Base-by-base conservation (phyloP, 2,888 invertebrate genomes). In the Tethea ocularis region DNA sequence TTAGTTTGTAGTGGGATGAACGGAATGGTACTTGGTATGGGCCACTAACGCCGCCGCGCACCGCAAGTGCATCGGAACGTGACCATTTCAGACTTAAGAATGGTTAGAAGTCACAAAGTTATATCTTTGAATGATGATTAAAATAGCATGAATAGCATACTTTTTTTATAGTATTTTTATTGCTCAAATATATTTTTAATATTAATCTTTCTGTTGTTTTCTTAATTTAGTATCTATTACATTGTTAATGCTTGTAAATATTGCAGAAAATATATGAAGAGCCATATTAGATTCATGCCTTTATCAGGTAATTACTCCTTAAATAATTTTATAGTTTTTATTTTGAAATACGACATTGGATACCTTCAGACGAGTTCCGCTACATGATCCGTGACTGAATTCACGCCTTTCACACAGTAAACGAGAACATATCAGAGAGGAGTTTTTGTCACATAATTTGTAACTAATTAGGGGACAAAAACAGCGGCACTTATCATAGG, bases 371-470 rank as follows among this genome's bases (percentile, higher is more conserved):
- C 46, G 20, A 20, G 46, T 20, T 20, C 17, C 17, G 52, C 26
- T 13, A n/a, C n/a, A 24, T 52, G 24, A 26, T 52, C 52, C 52
- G 52, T 52, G 54, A 54, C 20, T 13, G 20, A 17, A 20, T 33
- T 54, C 17, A 54, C 54, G 54, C 33, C 33, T 22, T 33, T 33
- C 54, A 54, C 33, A 54, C 54, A n/a, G 46, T 20, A 46, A 54
- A 54, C 52, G 36, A 51, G 33, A 22, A 29, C 22, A 29, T 33
- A 58, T 8, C 46, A 20, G 46, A n/a, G 46, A 46, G 46, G 55
- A 71, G 71, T 85, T 84, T 84, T 87, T 84, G 75, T 78, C 63
- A 62, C 80, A 83, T 86, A 88, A 89, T 88, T 88, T 86, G 87
- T 85, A 71, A 81, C 86, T 86, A 86, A 89, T 89, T 89, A 88